These are phyloP conservation scores for Pararge aegeria DNA, from an alignment of 1,140 invertebrate genomes.

Conservation along the genomic window DNA sequence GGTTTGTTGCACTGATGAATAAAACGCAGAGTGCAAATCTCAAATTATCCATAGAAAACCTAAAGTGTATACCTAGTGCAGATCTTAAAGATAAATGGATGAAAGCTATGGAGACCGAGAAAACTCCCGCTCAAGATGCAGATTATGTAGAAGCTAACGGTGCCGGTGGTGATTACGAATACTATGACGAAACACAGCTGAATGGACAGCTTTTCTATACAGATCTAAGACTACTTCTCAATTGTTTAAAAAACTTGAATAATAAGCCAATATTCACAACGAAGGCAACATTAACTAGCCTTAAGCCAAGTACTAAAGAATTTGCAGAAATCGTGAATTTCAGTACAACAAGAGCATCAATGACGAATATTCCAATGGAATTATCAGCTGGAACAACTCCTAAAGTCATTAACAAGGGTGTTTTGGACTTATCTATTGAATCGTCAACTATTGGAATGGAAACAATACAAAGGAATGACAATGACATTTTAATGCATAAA, in stretches of 20 bases:
- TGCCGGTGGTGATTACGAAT: conserved; percentile 52
- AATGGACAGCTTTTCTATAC: conserved; percentile 67
- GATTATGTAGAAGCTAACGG: conserved; percentile 37
- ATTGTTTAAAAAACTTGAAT: conserved; percentile 39
- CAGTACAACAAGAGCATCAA: conserved; percentile 9
- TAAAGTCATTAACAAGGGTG: conserved; percentile 11
- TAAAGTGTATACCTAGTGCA: conserved; percentile 59
- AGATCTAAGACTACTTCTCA: conserved; percentile 59
- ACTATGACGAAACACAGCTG: conserved; percentile 65
- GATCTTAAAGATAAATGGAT: conserved; percentile 51
- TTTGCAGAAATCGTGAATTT: conserved; percentile 8
- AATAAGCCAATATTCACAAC: background rate
- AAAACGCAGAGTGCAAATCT: conserved; percentile 51
- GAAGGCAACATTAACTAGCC: conserved; percentile 3
- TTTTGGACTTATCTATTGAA: conserved; percentile 1
- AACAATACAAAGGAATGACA: conserved; percentile 13
- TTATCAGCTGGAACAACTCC: conserved; percentile 9
- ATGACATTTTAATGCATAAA: conserved; percentile 18
- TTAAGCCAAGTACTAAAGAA: conserved; percentile 14
- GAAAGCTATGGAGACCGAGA: conserved; percentile 46
- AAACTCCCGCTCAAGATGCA: conserved; percentile 34
- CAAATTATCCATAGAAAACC: conserved; percentile 54
- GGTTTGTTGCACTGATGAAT: conserved; percentile 58
- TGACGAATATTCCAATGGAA: conserved; percentile 11
- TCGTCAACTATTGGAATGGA: conserved; percentile 8